A percentile compares a stretch with the other conserved stretches of the same genome.
phyloP scores from a whole-genome alignment of 2,797 vertebrate species.

The Enteromius afrohamiltoni region DNA sequence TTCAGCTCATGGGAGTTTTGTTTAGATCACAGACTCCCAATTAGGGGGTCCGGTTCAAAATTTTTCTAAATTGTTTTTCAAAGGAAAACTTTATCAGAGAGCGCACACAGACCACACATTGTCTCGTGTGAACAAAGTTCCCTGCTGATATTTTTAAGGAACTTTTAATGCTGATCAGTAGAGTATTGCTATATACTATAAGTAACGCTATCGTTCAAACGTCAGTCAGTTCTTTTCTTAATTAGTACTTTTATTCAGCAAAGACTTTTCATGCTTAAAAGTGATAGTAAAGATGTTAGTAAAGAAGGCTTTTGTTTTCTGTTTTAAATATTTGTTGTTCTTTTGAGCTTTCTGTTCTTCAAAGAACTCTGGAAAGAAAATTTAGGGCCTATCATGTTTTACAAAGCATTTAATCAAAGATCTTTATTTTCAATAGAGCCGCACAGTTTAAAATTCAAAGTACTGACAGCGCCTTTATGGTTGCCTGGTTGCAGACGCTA shows the following conservation, averaged over 20 bases:
- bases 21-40: not conserved
- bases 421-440: too few relatives aligned
- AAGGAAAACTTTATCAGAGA: constrained; percentile 1
- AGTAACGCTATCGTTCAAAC: not conserved
- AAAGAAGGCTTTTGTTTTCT: not conserved
- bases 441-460: too few relatives aligned
- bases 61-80: not conserved
- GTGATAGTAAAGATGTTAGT: not conserved
- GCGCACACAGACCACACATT: not conserved
- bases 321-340: not conserved
- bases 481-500: too few relatives aligned
- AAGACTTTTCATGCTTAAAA: not conserved
- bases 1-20: constrained; percentile 18
- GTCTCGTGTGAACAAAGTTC: not conserved
- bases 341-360: not conserved
- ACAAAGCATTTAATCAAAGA: not conserved
- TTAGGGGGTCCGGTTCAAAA: not conserved
- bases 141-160: not conserved
- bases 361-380: not conserved
- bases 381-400: not conserved
- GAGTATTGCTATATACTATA: not conserved
- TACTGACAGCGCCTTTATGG: too few relatives aligned
- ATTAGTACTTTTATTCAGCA: not conserved
- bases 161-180: not conserved
- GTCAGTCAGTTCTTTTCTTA: not conserved